Evolutionary conservation across 2,888 invertebrate species (phyloP), one percentile per base, ranked within the genome.

Genomic region (Rhagonycha fulva): DNA sequence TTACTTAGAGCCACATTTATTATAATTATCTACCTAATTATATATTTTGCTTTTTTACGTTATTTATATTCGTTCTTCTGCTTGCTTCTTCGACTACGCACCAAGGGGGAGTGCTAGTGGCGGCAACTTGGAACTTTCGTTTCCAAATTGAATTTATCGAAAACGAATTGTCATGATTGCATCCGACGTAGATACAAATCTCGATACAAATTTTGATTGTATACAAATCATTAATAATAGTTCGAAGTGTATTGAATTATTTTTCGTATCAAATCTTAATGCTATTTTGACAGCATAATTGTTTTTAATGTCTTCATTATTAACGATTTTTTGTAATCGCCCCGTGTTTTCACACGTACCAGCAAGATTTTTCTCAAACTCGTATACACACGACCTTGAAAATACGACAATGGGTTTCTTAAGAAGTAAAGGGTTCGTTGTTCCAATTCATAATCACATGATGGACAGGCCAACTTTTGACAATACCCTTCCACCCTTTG

Each of bases 391-490:
- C 47, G 47, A 47, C 47, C 47, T 72, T 72, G 71, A 76, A 68
- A 70, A 70, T 24, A 30, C 30, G 68, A 76, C 76, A 76, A 76
- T 75, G 32, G 76, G 19, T 69, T 62, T 68, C 76, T 76, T 71
- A 71, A 73, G 71, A 14, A 71, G 68, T 23, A 74, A 76, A 74
- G 76, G 76, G 71, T 76, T 74, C 19, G 32, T 76, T 68, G 76
- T 76, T 73, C 76, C 76, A 67, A 76, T 76, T 73, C 70, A 76
- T 71, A 69, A 26, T 71, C 71, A 74, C 61, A 68, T 76, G 76
- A 76, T 72, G 74, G 76, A 76, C 76, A 76, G 76, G 74, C 74
- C 62, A 62, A 60, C 62, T 68, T 47, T 62, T 26, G 19, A 74
- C 71, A 73, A 73, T 70, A 24, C 67, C 28, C 71, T 47, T 68